Base-by-base conservation (phyloP, 2,888 invertebrate species). In the Ophonus ardosiacus region DNA sequence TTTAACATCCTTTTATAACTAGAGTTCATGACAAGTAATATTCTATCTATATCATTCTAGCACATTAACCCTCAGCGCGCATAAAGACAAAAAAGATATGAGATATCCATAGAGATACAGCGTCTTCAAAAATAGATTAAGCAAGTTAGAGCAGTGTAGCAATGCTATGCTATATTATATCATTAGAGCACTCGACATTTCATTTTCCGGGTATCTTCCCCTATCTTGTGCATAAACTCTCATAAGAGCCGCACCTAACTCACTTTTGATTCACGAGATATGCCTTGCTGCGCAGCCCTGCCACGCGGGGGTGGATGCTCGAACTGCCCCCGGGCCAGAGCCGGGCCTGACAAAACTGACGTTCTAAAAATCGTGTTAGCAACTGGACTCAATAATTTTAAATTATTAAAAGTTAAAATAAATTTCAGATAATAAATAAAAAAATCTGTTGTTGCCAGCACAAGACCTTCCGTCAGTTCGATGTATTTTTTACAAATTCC, bases 71-170 rank as follows among this genome's bases (percentile, higher is more conserved):
- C 74, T 74, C 59, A 83, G 76, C 59, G 74, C 74, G 74, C 74
- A 74, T 83, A 83, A 83, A 83, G 83, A 83, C 83, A 83, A 83
- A 83, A 81, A 83, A 83, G 83, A 83, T 83, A 83, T 83, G 83
- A 74, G 83, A 83, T 71, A 83, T 83, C 83, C 83, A 76, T 76
- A 74, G 63, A 81, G 81, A 81, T 81, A 74, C 71, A 57, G 74
- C 76, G 83, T 83, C 74, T 83, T 83, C 83, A 83, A 83, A 83
- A 83, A 83, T 83, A 83, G 83, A 83, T 83, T 83, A 83, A 57
- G 38, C 61, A 61, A 80, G 80, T 80, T 61, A 21, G 56, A 68
- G 38, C 38, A 68, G 10, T 31, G 71, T 65, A 51, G 74, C 83
- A 83, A 40, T 83, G 43, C 83, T 57, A 18, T 83, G 21, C 74